Conservation (phyloP, 2,113 vertebrate species). For the Raphicerus campestris region DNA sequence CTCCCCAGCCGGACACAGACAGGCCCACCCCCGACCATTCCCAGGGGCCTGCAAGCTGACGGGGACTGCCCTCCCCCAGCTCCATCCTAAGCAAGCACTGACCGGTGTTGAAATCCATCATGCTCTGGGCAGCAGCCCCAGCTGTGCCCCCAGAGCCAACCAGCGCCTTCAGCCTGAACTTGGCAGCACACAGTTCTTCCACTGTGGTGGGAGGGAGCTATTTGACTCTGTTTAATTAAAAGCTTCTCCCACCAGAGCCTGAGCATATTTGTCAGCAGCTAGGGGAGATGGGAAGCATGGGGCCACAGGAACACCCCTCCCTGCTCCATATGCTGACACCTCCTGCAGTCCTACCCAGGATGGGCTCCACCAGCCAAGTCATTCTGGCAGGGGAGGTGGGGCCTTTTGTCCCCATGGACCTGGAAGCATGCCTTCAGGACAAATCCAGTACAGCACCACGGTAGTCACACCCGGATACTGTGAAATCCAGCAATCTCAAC, state of each 20-base stretch:
- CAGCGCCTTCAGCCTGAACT: not conserved
- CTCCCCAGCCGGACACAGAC: not conserved
- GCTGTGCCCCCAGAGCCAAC: not conserved
- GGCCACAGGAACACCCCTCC: not conserved
- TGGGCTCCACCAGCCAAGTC: not conserved
- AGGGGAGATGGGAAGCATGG: accelerated
- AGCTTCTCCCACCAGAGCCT: not conserved
- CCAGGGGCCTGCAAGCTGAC: not conserved
- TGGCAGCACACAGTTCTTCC: not conserved
- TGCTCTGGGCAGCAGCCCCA: not conserved
- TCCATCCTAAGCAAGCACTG: accelerated
- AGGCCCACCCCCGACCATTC: not conserved
- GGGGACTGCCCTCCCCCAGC: not conserved
- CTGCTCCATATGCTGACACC: not conserved
- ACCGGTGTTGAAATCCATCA: not conserved
- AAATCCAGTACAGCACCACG: not conserved
- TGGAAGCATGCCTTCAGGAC: not conserved
- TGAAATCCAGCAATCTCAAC: not conserved
- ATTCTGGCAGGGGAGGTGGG: not conserved
- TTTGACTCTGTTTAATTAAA: not conserved
- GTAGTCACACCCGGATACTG: accelerated
- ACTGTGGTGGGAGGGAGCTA: not conserved
- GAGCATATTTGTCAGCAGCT: not conserved
- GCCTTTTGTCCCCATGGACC: not conserved
- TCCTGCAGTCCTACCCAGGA: not conserved